Evolutionary conservation across 2,888 invertebrate species (phyloP).

Genomic region (Acrocyrtus sp.): DNA sequence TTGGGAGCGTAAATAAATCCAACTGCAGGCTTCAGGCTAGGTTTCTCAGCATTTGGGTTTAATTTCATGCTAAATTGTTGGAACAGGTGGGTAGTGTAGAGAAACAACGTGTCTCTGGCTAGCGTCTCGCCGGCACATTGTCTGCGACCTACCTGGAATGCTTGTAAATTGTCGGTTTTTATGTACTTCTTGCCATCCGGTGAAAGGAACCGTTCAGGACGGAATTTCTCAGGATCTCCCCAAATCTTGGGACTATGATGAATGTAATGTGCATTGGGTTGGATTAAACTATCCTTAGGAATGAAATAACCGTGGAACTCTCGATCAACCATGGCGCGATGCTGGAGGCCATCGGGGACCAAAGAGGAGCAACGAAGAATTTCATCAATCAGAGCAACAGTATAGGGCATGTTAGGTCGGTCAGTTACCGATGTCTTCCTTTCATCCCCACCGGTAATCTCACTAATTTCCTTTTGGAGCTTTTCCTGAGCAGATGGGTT

Average conservation of each 20-base stretch:
- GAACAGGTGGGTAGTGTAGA: not conserved
- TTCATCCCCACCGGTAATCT: constrained; percentile 19
- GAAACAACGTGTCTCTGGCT: not conserved
- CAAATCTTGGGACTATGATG: constrained; percentile 14
- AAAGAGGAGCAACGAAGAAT: constrained; percentile 72
- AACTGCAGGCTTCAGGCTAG: no score
- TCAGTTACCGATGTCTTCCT: constrained; percentile 11
- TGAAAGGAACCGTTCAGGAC: constrained; percentile 39
- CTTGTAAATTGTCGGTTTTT: constrained; percentile 32
- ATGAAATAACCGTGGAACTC: constrained; percentile 55
- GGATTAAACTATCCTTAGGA: constrained; percentile 34
- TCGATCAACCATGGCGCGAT: constrained; percentile 69
- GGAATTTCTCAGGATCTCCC: constrained; percentile 23
- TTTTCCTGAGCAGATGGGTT: constrained; percentile 23
- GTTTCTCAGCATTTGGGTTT: not conserved
- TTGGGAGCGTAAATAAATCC: no score
- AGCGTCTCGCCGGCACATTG: not conserved
- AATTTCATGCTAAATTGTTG: not conserved
- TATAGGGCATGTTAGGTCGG: constrained; percentile 69
- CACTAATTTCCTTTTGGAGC: constrained; percentile 30
- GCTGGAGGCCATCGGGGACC: constrained; percentile 73
- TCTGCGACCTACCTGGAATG: constrained; percentile 36
- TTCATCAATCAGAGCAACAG: constrained; percentile 74
- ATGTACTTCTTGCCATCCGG: constrained; percentile 28
- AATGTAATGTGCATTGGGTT: constrained; percentile 7